Evolutionary conservation across 2,797 vertebrate species (phyloP).

Genomic region (Varecia variegata): DNA sequence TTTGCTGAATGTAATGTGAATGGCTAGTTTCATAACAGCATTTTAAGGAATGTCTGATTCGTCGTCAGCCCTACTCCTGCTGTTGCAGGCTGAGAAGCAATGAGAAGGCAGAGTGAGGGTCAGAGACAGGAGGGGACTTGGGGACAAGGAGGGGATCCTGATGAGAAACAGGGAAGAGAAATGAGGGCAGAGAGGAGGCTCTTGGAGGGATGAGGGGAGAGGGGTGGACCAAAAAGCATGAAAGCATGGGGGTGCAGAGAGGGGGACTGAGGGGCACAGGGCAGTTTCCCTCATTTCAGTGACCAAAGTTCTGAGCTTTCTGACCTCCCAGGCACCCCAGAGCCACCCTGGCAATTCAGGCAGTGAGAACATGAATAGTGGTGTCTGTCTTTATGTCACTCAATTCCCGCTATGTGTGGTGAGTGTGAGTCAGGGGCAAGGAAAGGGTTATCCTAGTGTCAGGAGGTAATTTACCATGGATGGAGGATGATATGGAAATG

Average conservation of each 20-base stretch:
- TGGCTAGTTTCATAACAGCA: not conserved
- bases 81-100: not conserved
- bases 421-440: not conserved
- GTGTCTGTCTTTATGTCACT: not conserved
- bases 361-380: not conserved
- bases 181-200: not conserved
- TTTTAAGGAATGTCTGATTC: not conserved
- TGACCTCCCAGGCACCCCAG: too few species aligned
- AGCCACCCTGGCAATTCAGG: not conserved
- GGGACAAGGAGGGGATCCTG: not conserved
- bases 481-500: not conserved
- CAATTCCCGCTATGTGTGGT: not conserved
- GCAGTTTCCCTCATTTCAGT: not conserved
- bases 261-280: not conserved
- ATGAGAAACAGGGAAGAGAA: not conserved
- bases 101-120: not conserved
- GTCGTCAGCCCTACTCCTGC: not conserved
- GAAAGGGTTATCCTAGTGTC: not conserved
- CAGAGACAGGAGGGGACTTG: not conserved
- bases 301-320: not conserved
- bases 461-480: slow-evolving; percentile 30
- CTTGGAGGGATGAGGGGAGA: too few species aligned
- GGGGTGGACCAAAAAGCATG: not conserved
- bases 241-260: too few species aligned
- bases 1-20: not conserved